Evolutionary conservation across 2,113 vertebrate genomes (phyloP), one percentile per base, ranked within the genome.

Genomic region (Vombatus ursinus): DNA sequence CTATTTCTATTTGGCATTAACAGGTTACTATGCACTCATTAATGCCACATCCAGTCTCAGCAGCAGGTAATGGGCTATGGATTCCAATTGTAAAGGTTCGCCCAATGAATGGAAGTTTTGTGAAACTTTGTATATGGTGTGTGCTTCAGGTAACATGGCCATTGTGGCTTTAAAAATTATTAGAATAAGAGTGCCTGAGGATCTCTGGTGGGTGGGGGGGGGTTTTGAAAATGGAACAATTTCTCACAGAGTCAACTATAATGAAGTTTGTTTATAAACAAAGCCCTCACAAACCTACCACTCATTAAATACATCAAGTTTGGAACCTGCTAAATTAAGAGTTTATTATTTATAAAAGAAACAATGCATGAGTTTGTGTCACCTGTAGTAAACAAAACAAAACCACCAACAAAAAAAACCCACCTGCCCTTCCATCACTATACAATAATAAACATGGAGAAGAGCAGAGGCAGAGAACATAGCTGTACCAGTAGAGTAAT

Each of bases 271-370:
- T 52, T 94, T 93, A 89, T 94, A 96, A 96, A 92, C 37, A 57
- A 92, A 23, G 48, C 89, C 53, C 91, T 90, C 84, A 90, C 52
- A 93, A 96, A 57, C 91, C 95, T 84, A 54, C 24, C 48, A 89
- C 93, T 97, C 96, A 97, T 93, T 94, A 96, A 97, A 52, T 89
- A 54, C 91, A 93, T 48, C 37, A 93, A 94, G 51, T 95, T 52
- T 28, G 8, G 28, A 95, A 48, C 89, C 95, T 44, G 52, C 61
- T 96, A 95, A 95, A 90, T 95, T 94, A 96, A 84, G 16, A 93
- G 84, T 92, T 91, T 54, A 96, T 90, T 93, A 52, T 84, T 95
- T 94, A 92, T 44, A 77, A 84, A 93, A 44, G 90, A 84, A 92
- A 49, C 47, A 91, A 95, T 84, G 77, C 95, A n/a, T 91, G 92